Conservation (phyloP, 2,888 invertebrate genomes). For the Tipula helvola region DNA sequence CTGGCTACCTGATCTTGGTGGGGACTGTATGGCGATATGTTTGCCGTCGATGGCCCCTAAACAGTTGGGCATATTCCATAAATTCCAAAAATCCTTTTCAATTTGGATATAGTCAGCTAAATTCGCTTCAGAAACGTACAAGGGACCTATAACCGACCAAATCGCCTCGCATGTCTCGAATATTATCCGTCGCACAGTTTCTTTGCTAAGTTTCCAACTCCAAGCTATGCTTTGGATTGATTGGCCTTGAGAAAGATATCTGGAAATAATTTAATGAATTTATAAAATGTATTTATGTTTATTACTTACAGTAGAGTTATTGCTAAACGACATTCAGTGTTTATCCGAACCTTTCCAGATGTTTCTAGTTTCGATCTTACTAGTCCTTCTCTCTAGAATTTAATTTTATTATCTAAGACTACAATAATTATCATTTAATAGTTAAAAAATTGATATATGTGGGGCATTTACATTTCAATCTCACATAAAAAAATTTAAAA, state of each 20-base stretch:
- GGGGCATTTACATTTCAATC: too few species aligned
- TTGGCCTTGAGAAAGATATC: background rate
- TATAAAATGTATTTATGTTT: background rate
- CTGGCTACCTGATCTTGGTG: background rate
- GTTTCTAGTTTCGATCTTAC: too few species aligned
- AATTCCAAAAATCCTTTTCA: background rate
- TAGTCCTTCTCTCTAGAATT: too few species aligned
- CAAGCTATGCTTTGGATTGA: background rate
- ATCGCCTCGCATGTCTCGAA: background rate
- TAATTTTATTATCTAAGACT: too few species aligned
- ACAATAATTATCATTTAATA: too few species aligned
- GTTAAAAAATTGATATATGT: too few species aligned
- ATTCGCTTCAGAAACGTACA: background rate
- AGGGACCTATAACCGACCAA: background rate
- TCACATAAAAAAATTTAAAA: too few species aligned
- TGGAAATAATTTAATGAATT: background rate
- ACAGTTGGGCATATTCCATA: background rate
- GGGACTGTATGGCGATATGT: too few species aligned
- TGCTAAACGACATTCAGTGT: too few species aligned
- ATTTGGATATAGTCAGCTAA: background rate
- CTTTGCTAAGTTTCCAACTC: background rate
- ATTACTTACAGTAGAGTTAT: background rate
- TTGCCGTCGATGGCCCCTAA: too few species aligned
- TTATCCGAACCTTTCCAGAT: background rate
- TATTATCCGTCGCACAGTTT: background rate